These are phyloP conservation scores for Watsonalla cultraria DNA, from an alignment of 2,888 invertebrate species.

Conservation along the genomic window DNA sequence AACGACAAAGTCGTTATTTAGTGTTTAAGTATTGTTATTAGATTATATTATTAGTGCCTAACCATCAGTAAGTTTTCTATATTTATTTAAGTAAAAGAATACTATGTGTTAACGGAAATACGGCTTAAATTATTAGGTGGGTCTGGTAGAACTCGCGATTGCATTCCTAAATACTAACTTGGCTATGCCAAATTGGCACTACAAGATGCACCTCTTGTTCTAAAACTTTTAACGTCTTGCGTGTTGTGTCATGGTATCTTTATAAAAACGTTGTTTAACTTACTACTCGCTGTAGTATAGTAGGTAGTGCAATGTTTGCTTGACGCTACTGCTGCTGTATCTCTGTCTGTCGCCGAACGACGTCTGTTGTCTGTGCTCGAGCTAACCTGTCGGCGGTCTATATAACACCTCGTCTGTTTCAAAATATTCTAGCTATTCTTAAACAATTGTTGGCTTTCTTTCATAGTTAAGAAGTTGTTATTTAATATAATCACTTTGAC, in stretches of 20 bases:
- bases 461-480: slow-evolving; percentile 36
- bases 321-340: slow-evolving; percentile 26
- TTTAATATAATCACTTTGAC: slow-evolving; percentile 35
- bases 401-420: slow-evolving; percentile 68
- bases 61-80: slow-evolving; percentile 11
- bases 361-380: slow-evolving; percentile 38
- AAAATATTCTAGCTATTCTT: slow-evolving; percentile 37
- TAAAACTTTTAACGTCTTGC: neutral
- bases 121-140: neutral
- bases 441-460: slow-evolving; percentile 43
- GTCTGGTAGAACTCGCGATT: too few species aligned
- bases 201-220: neutral
- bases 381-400: slow-evolving; percentile 46
- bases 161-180: neutral
- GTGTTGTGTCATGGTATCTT: neutral
- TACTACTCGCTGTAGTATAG: neutral
- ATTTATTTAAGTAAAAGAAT: neutral
- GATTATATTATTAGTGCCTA: slow-evolving; percentile 41
- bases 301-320: neutral
- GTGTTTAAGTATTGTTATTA: slow-evolving; percentile 44
- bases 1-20: slow-evolving; percentile 61
- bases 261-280: neutral
- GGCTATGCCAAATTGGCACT: neutral
- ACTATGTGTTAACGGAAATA: neutral
- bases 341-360: slow-evolving; percentile 19